These are phyloP conservation scores for Oxyruncus cristatus DNA, from an alignment of 2,113 vertebrate species.

Conservation along the genomic window DNA sequence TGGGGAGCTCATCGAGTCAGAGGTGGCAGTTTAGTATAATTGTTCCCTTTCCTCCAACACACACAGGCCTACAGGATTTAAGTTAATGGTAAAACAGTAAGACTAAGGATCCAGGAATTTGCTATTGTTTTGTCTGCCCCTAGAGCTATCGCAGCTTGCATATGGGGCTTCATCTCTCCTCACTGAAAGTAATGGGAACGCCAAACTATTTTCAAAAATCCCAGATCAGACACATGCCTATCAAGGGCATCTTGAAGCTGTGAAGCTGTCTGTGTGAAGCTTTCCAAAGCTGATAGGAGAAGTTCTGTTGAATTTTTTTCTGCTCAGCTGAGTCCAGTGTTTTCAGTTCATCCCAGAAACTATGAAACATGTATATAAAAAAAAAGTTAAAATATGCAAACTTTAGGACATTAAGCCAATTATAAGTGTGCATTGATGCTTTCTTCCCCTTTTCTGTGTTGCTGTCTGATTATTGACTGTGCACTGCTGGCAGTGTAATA, in stretches of 20 bases:
- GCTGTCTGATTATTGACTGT: neutral
- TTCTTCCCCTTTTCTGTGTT: neutral
- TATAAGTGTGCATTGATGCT: neutral
- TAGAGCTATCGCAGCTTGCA: neutral
- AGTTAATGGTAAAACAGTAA: neutral
- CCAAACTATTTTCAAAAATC: neutral
- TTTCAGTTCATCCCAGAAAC: neutral
- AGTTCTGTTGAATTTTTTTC: neutral
- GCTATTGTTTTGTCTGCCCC: neutral
- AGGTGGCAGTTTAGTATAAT: neutral
- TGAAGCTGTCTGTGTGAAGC: neutral
- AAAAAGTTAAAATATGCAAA: neutral
- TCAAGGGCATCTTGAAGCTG: neutral
- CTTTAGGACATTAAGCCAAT: neutral
- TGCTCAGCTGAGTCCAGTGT: neutral
- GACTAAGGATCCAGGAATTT: neutral
- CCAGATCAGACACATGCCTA: too few species aligned
- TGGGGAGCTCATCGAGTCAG: neutral
- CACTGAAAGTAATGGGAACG: neutral
- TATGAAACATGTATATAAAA: neutral
- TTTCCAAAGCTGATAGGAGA: neutral
- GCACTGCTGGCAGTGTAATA: neutral
- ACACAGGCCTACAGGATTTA: neutral
- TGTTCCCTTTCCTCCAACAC: neutral
- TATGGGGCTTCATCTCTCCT: neutral